These are phyloP conservation scores for Agrypnus murinus DNA, from an alignment of 2,888 invertebrate species.

Conservation along the genomic window DNA sequence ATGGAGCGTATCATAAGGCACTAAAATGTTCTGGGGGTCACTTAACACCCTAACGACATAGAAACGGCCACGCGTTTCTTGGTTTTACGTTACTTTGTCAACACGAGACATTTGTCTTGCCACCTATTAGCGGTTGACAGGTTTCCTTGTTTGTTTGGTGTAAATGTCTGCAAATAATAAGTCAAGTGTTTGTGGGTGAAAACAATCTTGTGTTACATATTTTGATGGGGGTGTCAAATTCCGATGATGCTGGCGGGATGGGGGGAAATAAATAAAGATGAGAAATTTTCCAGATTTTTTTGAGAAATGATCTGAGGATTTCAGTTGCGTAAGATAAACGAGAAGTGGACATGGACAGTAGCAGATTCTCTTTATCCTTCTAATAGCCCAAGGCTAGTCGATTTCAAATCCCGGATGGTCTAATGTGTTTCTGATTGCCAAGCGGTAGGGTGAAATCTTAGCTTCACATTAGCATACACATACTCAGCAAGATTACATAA, in stretches of 20 bases:
- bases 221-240: conserved; percentile 42
- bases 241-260: conserved; percentile 1
- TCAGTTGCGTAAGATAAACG: conserved; percentile 12
- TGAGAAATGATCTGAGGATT: conserved; percentile 1
- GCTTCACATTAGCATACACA: conserved; percentile 19
- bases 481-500: conserved; percentile 11
- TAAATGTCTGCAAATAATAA: conserved; percentile 49
- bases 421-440: conserved; percentile 68
- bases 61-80: conserved; percentile 58
- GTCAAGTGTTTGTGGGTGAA: conserved; percentile 47
- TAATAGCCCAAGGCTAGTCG: conserved; percentile 65
- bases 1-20: conserved; percentile 58
- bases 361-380: conserved; percentile 56
- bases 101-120: conserved; percentile 68
- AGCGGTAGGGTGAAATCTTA: conserved; percentile 51
- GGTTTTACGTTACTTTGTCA: conserved; percentile 67
- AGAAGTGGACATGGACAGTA: conserved; percentile 44
- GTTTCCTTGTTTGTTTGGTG: conserved; percentile 63
- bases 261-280: neutral
- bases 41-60: conserved; percentile 64
- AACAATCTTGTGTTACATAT: conserved; percentile 45
- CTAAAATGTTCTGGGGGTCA: conserved; percentile 64
- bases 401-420: conserved; percentile 64
- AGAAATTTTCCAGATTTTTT: conserved; percentile 12
- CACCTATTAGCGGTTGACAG: conserved; percentile 66